Evolutionary conservation across 2,113 vertebrate genomes (phyloP).

Genomic region (Cyanoderma ruficeps): DNA sequence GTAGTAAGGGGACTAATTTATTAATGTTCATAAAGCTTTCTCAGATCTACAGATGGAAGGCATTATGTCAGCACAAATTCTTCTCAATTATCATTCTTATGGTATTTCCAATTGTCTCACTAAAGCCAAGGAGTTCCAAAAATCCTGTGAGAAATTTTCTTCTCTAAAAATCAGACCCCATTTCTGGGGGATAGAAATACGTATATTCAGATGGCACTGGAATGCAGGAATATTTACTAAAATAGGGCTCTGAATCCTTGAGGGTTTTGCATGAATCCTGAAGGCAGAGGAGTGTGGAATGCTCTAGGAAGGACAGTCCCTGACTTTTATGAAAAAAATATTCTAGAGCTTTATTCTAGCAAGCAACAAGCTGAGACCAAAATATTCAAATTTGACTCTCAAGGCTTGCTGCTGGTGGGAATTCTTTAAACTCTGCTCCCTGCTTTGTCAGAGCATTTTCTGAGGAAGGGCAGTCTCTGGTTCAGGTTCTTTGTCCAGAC

Average conservation of each 20-base stretch:
- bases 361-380: neutral
- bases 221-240: neutral
- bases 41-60: slow-evolving; percentile 44
- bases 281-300: neutral
- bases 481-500: neutral
- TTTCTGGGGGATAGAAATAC: neutral
- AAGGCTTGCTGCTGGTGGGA: neutral
- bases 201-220: neutral
- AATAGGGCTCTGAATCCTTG: neutral
- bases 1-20: neutral
- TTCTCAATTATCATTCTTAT: slow-evolving; percentile 38
- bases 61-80: slow-evolving; percentile 39
- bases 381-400: neutral
- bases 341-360: neutral
- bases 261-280: neutral
- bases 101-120: slow-evolving; percentile 34
- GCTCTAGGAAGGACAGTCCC: neutral
- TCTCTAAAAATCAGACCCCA: neutral
- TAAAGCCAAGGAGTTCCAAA: slow-evolving; percentile 20
- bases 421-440: neutral
- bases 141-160: slow-evolving; percentile 26
- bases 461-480: neutral
- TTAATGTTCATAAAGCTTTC: neutral
- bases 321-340: neutral
- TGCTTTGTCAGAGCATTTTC: neutral